Conservation (phyloP, 2,797 vertebrate genomes). For the Pelobates cultripes region DNA sequence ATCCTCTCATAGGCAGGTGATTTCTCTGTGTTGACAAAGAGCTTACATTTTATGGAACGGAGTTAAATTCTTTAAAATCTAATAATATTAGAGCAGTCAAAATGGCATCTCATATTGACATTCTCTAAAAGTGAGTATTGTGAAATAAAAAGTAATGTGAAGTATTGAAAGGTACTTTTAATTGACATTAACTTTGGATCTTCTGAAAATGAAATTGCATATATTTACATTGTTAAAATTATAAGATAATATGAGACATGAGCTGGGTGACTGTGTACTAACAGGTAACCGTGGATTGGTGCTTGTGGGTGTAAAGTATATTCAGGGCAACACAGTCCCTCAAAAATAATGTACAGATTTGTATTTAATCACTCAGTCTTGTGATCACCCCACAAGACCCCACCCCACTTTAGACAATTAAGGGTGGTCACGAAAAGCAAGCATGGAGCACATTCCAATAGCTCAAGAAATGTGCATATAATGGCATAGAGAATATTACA, state of each 20-base stretch:
- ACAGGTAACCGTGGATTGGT: too few relatives aligned
- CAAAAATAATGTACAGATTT: too few relatives aligned
- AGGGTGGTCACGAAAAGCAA: too few relatives aligned
- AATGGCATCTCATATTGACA: constrained; percentile 2
- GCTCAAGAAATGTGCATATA: too few relatives aligned
- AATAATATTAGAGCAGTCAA: neutral
- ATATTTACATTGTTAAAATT: neutral
- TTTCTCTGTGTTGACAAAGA: constrained; percentile 28
- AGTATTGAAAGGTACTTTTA: neutral
- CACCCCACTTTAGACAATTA: too few relatives aligned
- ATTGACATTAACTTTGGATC: neutral
- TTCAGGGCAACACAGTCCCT: too few relatives aligned
- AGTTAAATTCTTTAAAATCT: neutral
- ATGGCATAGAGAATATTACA: too few relatives aligned
- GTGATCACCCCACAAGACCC: too few relatives aligned
- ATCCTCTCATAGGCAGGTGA: constrained; percentile 3
- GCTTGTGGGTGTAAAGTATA: too few relatives aligned
- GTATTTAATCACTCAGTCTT: too few relatives aligned
- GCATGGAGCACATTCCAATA: too few relatives aligned
- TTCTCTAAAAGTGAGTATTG: neutral
- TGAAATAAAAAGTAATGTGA: constrained; percentile 4
- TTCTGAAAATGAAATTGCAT: neutral
- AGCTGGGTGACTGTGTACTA: too few relatives aligned
- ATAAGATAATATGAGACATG: neutral
- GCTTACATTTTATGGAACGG: constrained; percentile 18